A percentile compares a stretch with the other conserved stretches of the same genome.
Evolutionary conservation across 2,888 invertebrate species (phyloP).

Genomic region (Brenthis hecate): DNA sequence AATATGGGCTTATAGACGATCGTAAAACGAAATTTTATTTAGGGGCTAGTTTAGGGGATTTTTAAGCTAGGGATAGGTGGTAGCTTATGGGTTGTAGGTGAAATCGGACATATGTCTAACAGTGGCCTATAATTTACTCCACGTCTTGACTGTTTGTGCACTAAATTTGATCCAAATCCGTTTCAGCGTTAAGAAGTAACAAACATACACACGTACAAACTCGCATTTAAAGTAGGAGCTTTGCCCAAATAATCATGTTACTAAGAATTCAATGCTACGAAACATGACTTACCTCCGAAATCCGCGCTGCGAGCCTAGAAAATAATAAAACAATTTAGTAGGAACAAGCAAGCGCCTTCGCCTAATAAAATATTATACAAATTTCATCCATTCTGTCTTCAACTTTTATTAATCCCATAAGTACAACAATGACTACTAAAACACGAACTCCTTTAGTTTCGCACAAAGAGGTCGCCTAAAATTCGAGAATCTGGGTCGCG

Average conservation of each 20-base stretch:
- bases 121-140: no score
- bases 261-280: neutral
- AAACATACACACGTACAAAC: no score
- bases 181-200: no score
- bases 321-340: conserved; percentile 35
- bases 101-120: no score
- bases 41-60: no score
- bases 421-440: conserved; percentile 14
- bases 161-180: no score
- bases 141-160: no score
- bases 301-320: conserved; percentile 59
- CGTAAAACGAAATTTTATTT: no score
- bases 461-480: conserved; percentile 4
- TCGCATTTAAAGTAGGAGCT: no score
- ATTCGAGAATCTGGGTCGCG: conserved; percentile 4
- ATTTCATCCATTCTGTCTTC: neutral
- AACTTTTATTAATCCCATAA: conserved; percentile 18
- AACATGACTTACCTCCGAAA: conserved; percentile 50
- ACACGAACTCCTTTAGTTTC: conserved; percentile 4
- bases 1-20: no score
- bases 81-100: no score
- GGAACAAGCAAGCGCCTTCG: neutral
- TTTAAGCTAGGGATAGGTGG: no score
- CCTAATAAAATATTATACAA: conserved; percentile 11
- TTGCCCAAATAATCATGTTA: neutral